Evolutionary conservation across 2,888 invertebrate genomes (phyloP).

Genomic region (Pimpla rufipes): DNA sequence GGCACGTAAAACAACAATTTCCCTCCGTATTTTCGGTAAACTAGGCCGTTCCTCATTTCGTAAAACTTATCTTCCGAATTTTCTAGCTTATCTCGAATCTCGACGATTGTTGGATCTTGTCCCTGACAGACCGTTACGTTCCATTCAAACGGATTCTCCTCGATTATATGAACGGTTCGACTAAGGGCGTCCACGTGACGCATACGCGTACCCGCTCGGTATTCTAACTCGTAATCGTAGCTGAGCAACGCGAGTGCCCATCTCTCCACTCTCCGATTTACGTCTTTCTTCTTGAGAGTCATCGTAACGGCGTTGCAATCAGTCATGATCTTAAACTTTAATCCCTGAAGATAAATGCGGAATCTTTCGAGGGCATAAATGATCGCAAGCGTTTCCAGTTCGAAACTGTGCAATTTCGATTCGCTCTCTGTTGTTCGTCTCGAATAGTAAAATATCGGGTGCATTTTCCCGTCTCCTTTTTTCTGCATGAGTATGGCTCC

Average conservation of each 20-base stretch:
- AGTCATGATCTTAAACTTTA: conserved; percentile 74
- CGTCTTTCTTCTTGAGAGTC: conserved; percentile 75
- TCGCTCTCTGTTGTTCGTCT: conserved; percentile 74
- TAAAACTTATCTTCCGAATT: too few species aligned
- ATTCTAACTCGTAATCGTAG: conserved; percentile 73
- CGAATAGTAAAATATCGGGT: conserved; percentile 78
- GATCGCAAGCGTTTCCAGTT: conserved; percentile 74
- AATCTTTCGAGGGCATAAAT: conserved; percentile 74
- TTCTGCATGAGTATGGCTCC: conserved; percentile 78
- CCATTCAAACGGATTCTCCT: conserved; percentile 67
- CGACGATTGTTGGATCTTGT: conserved; percentile 55
- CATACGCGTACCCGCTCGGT: conserved; percentile 72
- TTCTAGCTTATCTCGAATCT: conserved; percentile 52
- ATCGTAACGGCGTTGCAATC: conserved; percentile 73
- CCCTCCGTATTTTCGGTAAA: too few species aligned
- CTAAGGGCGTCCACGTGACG: conserved; percentile 76
- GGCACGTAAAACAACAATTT: too few species aligned
- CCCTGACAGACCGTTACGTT: conserved; percentile 65
- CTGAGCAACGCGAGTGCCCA: conserved; percentile 76
- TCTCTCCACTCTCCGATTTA: conserved; percentile 76
- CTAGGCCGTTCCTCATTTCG: too few species aligned
- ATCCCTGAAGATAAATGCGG: conserved; percentile 73
- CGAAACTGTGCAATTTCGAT: conserved; percentile 77
- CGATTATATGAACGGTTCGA: conserved; percentile 58
- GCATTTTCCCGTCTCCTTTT: conserved; percentile 73